These are phyloP conservation scores for Scrobipalpa atriplicella DNA, from an alignment of 2,888 invertebrate genomes.

Conservation along the genomic window DNA sequence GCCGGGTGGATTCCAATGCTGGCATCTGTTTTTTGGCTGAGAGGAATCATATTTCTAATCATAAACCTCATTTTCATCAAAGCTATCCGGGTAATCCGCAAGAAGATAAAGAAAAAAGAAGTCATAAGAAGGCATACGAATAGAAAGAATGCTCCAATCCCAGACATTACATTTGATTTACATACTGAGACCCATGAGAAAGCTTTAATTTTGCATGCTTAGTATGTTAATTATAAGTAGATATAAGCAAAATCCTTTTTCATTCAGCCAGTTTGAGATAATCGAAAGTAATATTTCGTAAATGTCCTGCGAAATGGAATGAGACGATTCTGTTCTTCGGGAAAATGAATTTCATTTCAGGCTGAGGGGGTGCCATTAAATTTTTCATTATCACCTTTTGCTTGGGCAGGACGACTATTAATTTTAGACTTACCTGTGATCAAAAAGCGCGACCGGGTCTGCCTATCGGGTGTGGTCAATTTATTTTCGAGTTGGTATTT, in stretches of 20 bases:
- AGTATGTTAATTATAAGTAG: constrained; percentile 5
- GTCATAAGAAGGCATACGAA: constrained; percentile 43
- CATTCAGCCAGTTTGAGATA: background rate
- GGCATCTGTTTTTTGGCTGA: constrained; percentile 60
- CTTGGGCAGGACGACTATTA: constrained; percentile 55
- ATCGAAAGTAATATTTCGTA: background rate
- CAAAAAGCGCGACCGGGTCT: constrained; percentile 56
- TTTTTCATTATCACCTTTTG: constrained; percentile 67
- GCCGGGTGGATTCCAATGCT: constrained; percentile 67
- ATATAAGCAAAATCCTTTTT: background rate
- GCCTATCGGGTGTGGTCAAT: constrained; percentile 18
- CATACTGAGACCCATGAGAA: background rate
- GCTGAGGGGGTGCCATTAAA: constrained; percentile 55
- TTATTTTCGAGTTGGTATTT: background rate
- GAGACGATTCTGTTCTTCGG: constrained; percentile 49
- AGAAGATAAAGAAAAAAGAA: constrained; percentile 50
- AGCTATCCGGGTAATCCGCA: constrained; percentile 41
- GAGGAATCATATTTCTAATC: constrained; percentile 53
- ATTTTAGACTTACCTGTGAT: constrained; percentile 65
- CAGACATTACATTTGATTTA: constrained; percentile 45
- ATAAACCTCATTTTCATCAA: constrained; percentile 60
- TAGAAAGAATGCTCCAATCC: constrained; percentile 51
- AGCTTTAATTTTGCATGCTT: background rate
- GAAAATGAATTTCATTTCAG: constrained; percentile 67
- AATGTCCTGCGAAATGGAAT: constrained; percentile 41